Conservation (phyloP, 1,140 invertebrate species). For the Zaprionus ghesquierei region DNA sequence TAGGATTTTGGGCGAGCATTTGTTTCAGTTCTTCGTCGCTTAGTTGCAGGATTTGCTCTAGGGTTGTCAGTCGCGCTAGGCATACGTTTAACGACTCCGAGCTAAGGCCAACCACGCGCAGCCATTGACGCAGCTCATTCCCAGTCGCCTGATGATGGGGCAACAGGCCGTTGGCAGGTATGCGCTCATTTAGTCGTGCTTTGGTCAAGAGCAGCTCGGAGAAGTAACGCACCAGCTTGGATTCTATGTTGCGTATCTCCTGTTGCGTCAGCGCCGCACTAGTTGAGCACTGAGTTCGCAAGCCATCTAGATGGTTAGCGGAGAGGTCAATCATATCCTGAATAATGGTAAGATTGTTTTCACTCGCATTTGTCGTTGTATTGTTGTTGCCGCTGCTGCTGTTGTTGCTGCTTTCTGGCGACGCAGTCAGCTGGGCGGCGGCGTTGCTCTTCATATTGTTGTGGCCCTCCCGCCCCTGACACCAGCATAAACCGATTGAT, state of each 20-base stretch:
- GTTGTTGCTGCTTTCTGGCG: constrained; percentile 38
- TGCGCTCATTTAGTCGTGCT: constrained; percentile 86
- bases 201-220: constrained; percentile 95
- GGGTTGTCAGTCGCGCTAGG: constrained; percentile 86
- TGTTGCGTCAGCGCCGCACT: constrained; percentile 96
- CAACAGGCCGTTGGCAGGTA: constrained; percentile 84
- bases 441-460: constrained; percentile 70
- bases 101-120: constrained; percentile 89
- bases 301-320: constrained; percentile 93
- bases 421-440: constrained; percentile 52
- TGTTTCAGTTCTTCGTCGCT: constrained; percentile 91
- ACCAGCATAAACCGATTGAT: constrained; percentile 61
- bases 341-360: constrained; percentile 84
- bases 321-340: constrained; percentile 98
- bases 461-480: constrained; percentile 31
- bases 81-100: constrained; percentile 83
- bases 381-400: constrained; percentile 44
- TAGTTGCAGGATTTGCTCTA: constrained; percentile 92
- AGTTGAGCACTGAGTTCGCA: constrained; percentile 95
- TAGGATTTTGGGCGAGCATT: constrained; percentile 87
- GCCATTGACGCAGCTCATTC: constrained; percentile 91
- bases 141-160: constrained; percentile 85
- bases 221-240: constrained; percentile 96
- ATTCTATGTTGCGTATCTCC: constrained; percentile 96
- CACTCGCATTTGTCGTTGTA: constrained; percentile 38